These are phyloP conservation scores for Euzophera pinguis DNA, from an alignment of 2,888 invertebrate species.

Conservation along the genomic window DNA sequence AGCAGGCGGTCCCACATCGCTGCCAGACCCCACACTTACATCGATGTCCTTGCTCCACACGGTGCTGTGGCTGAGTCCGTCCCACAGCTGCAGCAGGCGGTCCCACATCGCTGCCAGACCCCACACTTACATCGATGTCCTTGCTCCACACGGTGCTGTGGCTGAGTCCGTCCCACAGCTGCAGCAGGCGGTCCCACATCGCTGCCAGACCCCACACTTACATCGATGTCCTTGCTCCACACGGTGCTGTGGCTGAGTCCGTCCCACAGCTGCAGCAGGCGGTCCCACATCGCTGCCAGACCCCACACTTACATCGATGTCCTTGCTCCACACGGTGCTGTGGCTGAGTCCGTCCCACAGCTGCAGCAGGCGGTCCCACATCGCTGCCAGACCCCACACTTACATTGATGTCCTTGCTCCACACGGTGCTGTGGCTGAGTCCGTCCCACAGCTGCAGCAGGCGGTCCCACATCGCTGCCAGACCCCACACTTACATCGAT, in stretches of 20 bases:
- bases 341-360: slow-evolving; percentile 95
- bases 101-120: slow-evolving; percentile 90
- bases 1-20: slow-evolving; percentile 88
- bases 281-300: slow-evolving; percentile 88
- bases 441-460: slow-evolving; percentile 94
- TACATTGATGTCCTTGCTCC: no score
- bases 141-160: slow-evolving; percentile 91
- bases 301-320: slow-evolving; percentile 96
- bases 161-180: slow-evolving; percentile 93
- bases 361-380: slow-evolving; percentile 88
- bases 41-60: no score
- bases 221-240: no score
- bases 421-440: slow-evolving; percentile 89
- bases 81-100: slow-evolving; percentile 91
- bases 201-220: slow-evolving; percentile 92
- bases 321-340: no score
- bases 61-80: slow-evolving; percentile 90
- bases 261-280: slow-evolving; percentile 92
- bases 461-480: slow-evolving; percentile 89
- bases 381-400: slow-evolving; percentile 91
- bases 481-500: slow-evolving; percentile 93
- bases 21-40: slow-evolving; percentile 93
- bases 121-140: no score
- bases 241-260: slow-evolving; percentile 90
- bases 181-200: slow-evolving; percentile 88